Base-by-base conservation (phyloP, 1,140 invertebrate species). In the Leucophenga varia region DNA sequence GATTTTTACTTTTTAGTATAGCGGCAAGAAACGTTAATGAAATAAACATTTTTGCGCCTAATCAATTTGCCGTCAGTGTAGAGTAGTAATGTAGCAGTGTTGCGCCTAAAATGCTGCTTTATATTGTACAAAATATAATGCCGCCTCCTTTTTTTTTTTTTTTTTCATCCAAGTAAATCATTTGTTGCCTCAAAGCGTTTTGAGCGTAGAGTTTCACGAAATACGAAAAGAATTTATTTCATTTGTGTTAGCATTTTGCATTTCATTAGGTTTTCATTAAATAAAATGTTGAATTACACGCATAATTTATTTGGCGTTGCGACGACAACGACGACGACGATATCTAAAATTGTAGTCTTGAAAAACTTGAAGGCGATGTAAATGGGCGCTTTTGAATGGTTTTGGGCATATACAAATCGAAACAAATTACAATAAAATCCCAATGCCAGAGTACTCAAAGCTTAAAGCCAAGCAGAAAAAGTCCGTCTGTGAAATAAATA, bases 281-380 rank as follows among this genome's bases (percentile, higher is more conserved):
- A 69, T 70, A 69, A 69, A 69, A 70, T 69, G 65, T 69, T 69
- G 65, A 69, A 69, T 69, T 70, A 70, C 65, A 69, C 65, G 65
- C 65, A 69, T 70, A 69, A 70, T 69, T 69, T 69, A 65, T 69
- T 69, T 52, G 50, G 10, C 14, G 10, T 10, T 35, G 14, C 32
- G 32, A 5, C n/a, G 10, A 35, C 32, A 7, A 12, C 25, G 25
- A 28, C 25, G 59, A 46, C 57, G 55, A 53, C 37, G 14, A 13
- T 4, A 43, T 18, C 17, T 12, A 18, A 25, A 21, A 21, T 20
- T 31, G 40, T 18, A 20, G 43, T 30, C n/a, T n/a, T n/a, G n/a
- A n/a, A n/a, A n/a, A n/a, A n/a, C n/a, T n/a, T n/a, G n/a, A n/a
- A n/a, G n/a, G n/a, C n/a, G n/a, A n/a, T n/a, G n/a, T n/a, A n/a